Evolutionary conservation across 1,140 invertebrate species (phyloP), one percentile per base, ranked within the genome.

Genomic region (Drosophila seguyi): DNA sequence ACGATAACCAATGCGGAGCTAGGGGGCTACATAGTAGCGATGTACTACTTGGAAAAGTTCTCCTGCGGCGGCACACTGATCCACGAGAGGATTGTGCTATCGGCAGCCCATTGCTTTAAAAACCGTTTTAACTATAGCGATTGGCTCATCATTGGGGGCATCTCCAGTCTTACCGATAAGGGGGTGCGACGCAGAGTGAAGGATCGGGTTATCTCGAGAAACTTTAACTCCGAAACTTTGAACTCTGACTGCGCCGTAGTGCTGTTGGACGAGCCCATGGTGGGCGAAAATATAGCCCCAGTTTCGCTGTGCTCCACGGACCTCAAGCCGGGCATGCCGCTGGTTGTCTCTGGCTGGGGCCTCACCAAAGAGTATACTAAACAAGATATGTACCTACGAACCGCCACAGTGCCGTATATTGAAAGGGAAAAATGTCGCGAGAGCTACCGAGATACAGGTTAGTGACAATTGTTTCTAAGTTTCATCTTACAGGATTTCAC

Each of bases 321-420:
- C 10, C 75, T 74, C 0, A 16, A 8, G 8, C 14, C 27, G 3
- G 75, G 71, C 4, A 8, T 56, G 0, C 0, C 16, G 1, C 47
- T 91, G 0, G 76, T 18, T 4, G 68, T 91, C 1, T 65, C 71
- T 16, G 90, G 90, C 11, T 91, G 90, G 90, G 90, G 90, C 6
- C 2, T 29, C 75, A 3, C 8, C 36, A 14, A 4, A 2, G 0
- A n/a, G 0, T 11, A 2, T 66, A 0, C 14, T 67, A 14, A 1
- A 0, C 29, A 5, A 10, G 29, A 5, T 39, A 38, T 3, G n/a
- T 8, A 7, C n/a, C 31, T 91, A n/a, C 82, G 76, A 0, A 31
- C 62, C 2, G 68, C 61, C 0, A 38, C n/a, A 4, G 85, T 91
- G 10, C 90, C 85, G 0, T 3, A 79, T 6, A 27, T 90, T 0